Conservation (phyloP, 30 jellyfish, hydroid and myxozoan genomes). For the Pelagia noctiluca region DNA sequence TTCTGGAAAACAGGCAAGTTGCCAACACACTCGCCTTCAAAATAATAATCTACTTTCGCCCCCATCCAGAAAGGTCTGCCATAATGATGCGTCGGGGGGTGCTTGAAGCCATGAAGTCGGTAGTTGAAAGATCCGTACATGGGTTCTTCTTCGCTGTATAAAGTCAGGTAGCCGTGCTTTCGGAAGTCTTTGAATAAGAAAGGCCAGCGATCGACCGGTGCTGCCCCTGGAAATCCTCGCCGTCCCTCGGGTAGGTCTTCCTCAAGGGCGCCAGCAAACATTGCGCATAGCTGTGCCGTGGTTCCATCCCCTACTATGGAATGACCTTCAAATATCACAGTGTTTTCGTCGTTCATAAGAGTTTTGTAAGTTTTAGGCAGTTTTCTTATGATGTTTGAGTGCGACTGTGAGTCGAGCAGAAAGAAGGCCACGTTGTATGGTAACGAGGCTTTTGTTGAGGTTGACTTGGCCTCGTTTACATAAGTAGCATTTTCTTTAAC, state of each 20-base stretch:
- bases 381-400: conserved; percentile 68
- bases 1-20: conserved; percentile 29
- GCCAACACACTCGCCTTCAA: conserved; percentile 50
- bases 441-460: neutral
- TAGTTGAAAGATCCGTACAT: conserved; percentile 59
- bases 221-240: conserved; percentile 62
- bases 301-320: conserved; percentile 95
- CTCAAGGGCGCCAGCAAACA: conserved; percentile 67
- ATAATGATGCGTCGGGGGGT: conserved; percentile 77
- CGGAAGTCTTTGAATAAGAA: conserved; percentile 47
- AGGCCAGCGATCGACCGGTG: conserved; percentile 83
- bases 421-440: conserved; percentile 64
- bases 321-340: conserved; percentile 69
- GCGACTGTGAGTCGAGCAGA: conserved; percentile 82
- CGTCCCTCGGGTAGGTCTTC: conserved; percentile 83
- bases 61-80: conserved; percentile 78
- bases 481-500: conserved; percentile 6
- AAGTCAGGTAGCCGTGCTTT: conserved; percentile 67
- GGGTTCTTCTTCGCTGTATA: conserved; percentile 76
- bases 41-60: conserved; percentile 16
- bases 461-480: conserved; percentile 1
- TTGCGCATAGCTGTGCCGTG: conserved; percentile 83
- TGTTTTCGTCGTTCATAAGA: conserved; percentile 22
- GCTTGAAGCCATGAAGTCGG: conserved; percentile 73
- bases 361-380: conserved; percentile 48